Evolutionary conservation across 2,113 vertebrate genomes (phyloP), one percentile per base, ranked within the genome.

Genomic region (Clinocottus analis): DNA sequence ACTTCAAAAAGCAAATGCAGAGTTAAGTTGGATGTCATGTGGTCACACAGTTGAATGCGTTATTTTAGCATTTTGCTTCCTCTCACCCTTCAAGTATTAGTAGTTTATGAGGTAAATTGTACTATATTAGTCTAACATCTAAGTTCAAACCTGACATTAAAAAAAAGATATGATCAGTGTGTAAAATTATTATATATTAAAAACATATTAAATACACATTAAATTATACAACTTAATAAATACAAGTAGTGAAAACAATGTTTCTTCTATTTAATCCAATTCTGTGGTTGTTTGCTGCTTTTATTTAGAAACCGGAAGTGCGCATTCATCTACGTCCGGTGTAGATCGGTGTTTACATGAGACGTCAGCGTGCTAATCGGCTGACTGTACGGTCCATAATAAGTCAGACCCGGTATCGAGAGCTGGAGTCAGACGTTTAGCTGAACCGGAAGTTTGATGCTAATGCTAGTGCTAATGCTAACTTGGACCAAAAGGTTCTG

Each of bases 401-500:
- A 9, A 7, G 9, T 1, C 11, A 17, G 29, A 59, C 35, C 21
- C 51, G 1, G n/a, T 14, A 9, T 7, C 1, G 23, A 5, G 19
- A 5, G 1, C 51, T 0, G 0, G 8, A 4, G 25, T 3, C 0
- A 29, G 21, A 29, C 17, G 0, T 0, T 21, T 31, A 0, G 27
- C 19, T 13, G 8, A 55, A 13, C 2, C 31, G 37, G 53, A 62
- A 51, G 45, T 66, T 29, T 21, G 16, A 35, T 35, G 31, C 31
- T 39, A 9, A 59, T 19, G 64, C 75, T 58, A 45, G 70, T 23
- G 83, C 72, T 10, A 63, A 78, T 19, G 56, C 77, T 68, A 65
- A 69, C 66, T 83, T 92, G 23, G 82, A 93, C 5, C 84, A 92
- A 75, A 97, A 97, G 87, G 95, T 97, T 16, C 81, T 94, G 63